phyloP scores from a whole-genome alignment of 2,888 invertebrate genomes.

The Dorcus parallelipipedus region DNA sequence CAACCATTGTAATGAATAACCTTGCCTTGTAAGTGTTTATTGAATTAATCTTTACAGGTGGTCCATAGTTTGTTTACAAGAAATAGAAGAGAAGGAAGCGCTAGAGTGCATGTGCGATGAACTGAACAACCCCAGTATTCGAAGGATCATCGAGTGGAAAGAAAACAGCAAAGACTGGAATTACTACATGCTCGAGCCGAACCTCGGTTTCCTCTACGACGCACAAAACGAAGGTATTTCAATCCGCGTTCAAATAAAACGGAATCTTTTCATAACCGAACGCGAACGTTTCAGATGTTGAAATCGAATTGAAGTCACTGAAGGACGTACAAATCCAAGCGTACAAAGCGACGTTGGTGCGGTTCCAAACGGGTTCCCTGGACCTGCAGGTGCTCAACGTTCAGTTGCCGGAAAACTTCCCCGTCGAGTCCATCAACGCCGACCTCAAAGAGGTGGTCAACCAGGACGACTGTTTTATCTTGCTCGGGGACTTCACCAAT shows the following conservation, averaged over 20 bases:
- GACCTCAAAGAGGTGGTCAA: conserved; percentile 16
- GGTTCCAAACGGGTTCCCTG: conserved; percentile 10
- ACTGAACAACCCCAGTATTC: conserved; percentile 61
- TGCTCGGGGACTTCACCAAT: conserved; percentile 16
- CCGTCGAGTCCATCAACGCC: conserved; percentile 4
- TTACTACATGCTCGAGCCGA: conserved; percentile 50
- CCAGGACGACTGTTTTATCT: conserved; percentile 5
- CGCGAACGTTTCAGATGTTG: conserved; percentile 9
- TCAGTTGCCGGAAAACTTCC: conserved; percentile 18
- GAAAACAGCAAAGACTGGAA: conserved; percentile 66
- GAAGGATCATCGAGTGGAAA: conserved; percentile 63
- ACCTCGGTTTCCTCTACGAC: conserved; percentile 50
- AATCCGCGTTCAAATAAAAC: not conserved
- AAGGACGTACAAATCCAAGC: conserved; percentile 8
- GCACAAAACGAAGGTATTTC: conserved; percentile 37
- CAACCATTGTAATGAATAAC: no score
- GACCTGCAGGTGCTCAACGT: conserved; percentile 20
- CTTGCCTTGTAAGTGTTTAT: no score
- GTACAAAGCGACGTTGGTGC: conserved; percentile 9
- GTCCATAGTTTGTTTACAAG: conserved; percentile 72
- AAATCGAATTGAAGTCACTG: conserved; percentile 9
- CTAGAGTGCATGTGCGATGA: conserved; percentile 68
- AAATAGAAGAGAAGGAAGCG: conserved; percentile 63
- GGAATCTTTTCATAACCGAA: conserved; percentile 1
- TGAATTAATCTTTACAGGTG: conserved; percentile 53